Conservation (phyloP, 1,140 invertebrate genomes). For the Bombus sibiricus region DNA sequence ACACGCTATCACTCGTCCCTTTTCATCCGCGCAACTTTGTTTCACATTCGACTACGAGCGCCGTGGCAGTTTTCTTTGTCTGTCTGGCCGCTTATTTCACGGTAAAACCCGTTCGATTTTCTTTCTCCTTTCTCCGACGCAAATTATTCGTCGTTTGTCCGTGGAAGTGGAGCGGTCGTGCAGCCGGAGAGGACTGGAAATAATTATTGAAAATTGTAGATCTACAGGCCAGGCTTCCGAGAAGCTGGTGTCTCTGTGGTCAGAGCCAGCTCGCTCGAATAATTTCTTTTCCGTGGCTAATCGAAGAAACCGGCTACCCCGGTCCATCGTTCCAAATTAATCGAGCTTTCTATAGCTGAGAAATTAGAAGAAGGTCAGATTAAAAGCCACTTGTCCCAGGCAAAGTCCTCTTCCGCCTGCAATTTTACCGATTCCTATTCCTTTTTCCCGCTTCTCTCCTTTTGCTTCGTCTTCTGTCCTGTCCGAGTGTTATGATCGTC, state of each 20-base stretch:
- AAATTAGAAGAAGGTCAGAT: slow-evolving; percentile 38
- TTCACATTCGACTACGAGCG: not conserved
- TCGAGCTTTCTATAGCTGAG: slow-evolving; percentile 10
- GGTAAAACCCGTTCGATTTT: slow-evolving; percentile 14
- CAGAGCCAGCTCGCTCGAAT: not conserved
- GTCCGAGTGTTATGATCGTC: not conserved
- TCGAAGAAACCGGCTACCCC: slow-evolving; percentile 31
- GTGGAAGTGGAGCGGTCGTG: slow-evolving; percentile 9
- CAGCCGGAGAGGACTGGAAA: slow-evolving; percentile 8
- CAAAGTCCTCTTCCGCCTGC: slow-evolving; percentile 18
- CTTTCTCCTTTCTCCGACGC: not conserved
- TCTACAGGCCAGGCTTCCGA: slow-evolving; percentile 9
- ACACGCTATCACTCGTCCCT: not conserved
- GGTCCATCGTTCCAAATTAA: slow-evolving; percentile 40
- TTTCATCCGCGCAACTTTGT: not conserved
- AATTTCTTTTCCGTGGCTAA: slow-evolving; percentile 25
- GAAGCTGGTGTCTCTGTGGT: slow-evolving; percentile 47
- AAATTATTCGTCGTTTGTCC: slow-evolving; percentile 15
- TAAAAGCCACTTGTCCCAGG: not conserved
- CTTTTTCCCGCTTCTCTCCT: not conserved
- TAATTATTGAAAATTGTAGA: slow-evolving; percentile 52
- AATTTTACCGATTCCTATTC: not conserved
- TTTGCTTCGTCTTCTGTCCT: no score
- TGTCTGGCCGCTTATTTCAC: not conserved
- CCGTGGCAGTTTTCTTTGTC: not conserved